Evolutionary conservation across 2,888 invertebrate species (phyloP).

Genomic region (Neria commutata): DNA sequence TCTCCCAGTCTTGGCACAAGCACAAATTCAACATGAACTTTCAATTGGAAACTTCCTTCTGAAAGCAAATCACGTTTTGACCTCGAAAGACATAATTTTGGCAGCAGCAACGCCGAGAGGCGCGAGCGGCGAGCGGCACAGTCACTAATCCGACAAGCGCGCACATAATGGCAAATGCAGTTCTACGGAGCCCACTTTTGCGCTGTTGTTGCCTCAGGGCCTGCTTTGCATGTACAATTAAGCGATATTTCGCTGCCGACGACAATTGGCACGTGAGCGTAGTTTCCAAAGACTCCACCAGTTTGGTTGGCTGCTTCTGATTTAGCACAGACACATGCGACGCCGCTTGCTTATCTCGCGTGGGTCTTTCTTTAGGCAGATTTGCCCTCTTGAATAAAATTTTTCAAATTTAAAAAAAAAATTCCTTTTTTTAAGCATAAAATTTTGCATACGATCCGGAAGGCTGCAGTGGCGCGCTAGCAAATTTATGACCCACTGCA

Average conservation of each 20-base stretch:
- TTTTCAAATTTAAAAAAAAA: too few relatives aligned
- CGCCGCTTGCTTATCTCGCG: too few relatives aligned
- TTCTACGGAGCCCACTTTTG: too few relatives aligned
- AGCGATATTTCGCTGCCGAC: background rate
- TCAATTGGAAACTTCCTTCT: slow-evolving; percentile 5
- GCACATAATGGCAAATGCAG: slow-evolving; percentile 9
- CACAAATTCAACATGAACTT: too few relatives aligned
- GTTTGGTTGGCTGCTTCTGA: too few relatives aligned
- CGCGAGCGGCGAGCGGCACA: background rate
- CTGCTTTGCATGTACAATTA: slow-evolving; percentile 15
- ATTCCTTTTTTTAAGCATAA: too few relatives aligned
- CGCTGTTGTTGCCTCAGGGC: background rate
- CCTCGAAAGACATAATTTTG: slow-evolving; percentile 20
- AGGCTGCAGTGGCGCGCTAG: slow-evolving; percentile 11
- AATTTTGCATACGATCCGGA: too few relatives aligned
- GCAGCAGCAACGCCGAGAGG: slow-evolving; percentile 1
- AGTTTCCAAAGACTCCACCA: too few relatives aligned
- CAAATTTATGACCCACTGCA: slow-evolving; percentile 6
- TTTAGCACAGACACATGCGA: too few relatives aligned
- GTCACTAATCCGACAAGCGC: background rate
- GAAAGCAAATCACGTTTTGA: slow-evolving; percentile 25
- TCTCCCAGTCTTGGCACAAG: too few relatives aligned
- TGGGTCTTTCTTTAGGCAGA: too few relatives aligned
- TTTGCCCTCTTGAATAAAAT: too few relatives aligned
- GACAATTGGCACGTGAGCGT: slow-evolving; percentile 9